These are phyloP conservation scores for Platorchestia sp. DNA, from an alignment of 1,140 invertebrate genomes.

Conservation along the genomic window DNA sequence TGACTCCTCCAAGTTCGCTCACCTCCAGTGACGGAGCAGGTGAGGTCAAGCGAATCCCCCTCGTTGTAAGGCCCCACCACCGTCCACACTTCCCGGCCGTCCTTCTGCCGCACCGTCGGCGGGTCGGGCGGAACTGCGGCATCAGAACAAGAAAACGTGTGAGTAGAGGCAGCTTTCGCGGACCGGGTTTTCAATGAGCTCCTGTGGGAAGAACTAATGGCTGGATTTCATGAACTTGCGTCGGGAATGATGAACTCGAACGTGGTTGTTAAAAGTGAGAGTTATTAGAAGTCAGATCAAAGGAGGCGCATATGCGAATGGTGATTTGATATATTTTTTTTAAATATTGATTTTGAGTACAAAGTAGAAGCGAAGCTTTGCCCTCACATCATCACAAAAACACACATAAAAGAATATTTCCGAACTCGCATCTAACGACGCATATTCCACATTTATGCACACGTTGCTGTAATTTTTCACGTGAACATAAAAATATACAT, in stretches of 20 bases:
- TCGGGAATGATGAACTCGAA: not conserved
- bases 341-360: too few species aligned
- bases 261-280: not conserved
- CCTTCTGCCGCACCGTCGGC: conserved; percentile 57
- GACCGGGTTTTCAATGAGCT: not conserved
- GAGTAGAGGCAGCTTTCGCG: not conserved
- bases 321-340: too few species aligned
- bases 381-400: too few species aligned
- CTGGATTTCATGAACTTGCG: not conserved
- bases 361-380: too few species aligned
- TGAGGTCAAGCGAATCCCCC: conserved; percentile 84
- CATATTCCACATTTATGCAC: too few species aligned
- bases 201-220: not conserved
- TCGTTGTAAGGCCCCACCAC: conserved; percentile 89
- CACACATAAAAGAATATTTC: too few species aligned
- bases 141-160: not conserved
- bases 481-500: too few species aligned
- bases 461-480: too few species aligned
- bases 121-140: conserved; percentile 62
- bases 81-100: conserved; percentile 77
- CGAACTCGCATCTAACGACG: too few species aligned
- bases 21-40: conserved; percentile 92
- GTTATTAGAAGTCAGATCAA: too few species aligned
- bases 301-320: too few species aligned
- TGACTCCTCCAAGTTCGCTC: conserved; percentile 70